Base-by-base conservation (phyloP, 1,140 invertebrate species). In the Maniola jurtina region DNA sequence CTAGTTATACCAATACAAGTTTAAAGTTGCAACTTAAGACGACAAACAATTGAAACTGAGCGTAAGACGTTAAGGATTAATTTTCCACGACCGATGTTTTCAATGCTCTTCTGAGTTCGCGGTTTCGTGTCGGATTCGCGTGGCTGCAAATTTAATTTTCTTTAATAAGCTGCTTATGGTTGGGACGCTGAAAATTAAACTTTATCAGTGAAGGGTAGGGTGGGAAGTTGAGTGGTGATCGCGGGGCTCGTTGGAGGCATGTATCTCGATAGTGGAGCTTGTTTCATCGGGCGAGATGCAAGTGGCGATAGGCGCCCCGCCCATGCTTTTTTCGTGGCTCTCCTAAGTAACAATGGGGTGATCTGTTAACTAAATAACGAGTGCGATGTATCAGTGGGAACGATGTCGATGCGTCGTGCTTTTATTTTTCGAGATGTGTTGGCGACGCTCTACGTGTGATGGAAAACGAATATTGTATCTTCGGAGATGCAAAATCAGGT, bases 321-420 rank as follows among this genome's bases (percentile, higher is more conserved):
- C 88, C 88, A 83, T 86, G 83, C 78, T 90, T 90, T 90, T 90
- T 90, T 90, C 86, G 86, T 85, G 85, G 83, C 81, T 88, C 79
- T 78, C 79, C 75, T 84, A 83, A 88, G 80, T 82, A 90, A 90
- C 88, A 90, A 90, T 90, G 86, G 81, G 80, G 80, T 85, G 88
- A 90, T 90, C 88, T 85, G 84, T 82, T 89, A 86, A 89, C 86
- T 90, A 90, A 90, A 89, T 88, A 90, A 90, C 83, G 78, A 85
- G 79, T 76, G 73, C 77, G 84, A 88, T 88, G 73, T 74, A 86
- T 86, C 84, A 75, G 81, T 79, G 72, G 76, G 76, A 77, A 80
- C 76, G 77, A 77, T 81, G 79, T 80, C 68, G 80, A 76, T 76
- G 76, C 76, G 76, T 78, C 76, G 77, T 83, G 68, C 61, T 79